phyloP scores from a whole-genome alignment of 2,113 vertebrate genomes.

The Poeciliopsis occidentalis region DNA sequence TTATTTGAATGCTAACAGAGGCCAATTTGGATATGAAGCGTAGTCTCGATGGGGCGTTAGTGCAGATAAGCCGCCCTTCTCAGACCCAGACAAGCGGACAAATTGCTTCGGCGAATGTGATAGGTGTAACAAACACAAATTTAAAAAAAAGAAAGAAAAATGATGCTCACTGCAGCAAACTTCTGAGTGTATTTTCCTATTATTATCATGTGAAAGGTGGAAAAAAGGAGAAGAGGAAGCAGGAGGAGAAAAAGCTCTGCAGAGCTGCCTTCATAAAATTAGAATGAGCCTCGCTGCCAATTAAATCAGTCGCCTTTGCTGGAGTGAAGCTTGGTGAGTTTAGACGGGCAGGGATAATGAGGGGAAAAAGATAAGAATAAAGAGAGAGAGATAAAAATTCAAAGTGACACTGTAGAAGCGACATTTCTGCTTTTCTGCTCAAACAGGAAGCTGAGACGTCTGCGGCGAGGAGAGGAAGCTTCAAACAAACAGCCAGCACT shows the following conservation, averaged over 20 bases:
- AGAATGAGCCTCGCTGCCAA: constrained; percentile 67
- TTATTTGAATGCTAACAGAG: constrained; percentile 71
- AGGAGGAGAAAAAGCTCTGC: constrained; percentile 33
- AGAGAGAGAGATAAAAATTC: constrained; percentile 39
- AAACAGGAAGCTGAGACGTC: constrained; percentile 16
- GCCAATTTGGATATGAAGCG: constrained; percentile 44
- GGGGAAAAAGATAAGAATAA: constrained; percentile 34
- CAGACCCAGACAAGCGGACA: constrained; percentile 72
- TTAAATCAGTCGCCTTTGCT: constrained; percentile 60
- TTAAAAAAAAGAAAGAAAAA: constrained; percentile 8
- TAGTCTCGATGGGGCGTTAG: constrained; percentile 56
- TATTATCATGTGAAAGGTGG: constrained; percentile 57
- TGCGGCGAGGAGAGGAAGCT: background rate
- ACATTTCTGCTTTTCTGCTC: constrained; percentile 23
- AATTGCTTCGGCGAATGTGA: constrained; percentile 77
- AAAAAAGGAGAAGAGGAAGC: no score
- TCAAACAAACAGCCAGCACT: background rate
- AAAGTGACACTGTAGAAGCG: constrained; percentile 29
- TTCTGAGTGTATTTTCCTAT: constrained; percentile 56
- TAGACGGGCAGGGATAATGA: constrained; percentile 50
- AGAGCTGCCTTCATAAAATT: constrained; percentile 45
- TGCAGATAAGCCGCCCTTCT: constrained; percentile 69
- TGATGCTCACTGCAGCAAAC: constrained; percentile 28
- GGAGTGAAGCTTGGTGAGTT: constrained; percentile 50
- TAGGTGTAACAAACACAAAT: constrained; percentile 59